phyloP scores from a whole-genome alignment of 2,113 vertebrate species.

The Podarcis cretensis region DNA sequence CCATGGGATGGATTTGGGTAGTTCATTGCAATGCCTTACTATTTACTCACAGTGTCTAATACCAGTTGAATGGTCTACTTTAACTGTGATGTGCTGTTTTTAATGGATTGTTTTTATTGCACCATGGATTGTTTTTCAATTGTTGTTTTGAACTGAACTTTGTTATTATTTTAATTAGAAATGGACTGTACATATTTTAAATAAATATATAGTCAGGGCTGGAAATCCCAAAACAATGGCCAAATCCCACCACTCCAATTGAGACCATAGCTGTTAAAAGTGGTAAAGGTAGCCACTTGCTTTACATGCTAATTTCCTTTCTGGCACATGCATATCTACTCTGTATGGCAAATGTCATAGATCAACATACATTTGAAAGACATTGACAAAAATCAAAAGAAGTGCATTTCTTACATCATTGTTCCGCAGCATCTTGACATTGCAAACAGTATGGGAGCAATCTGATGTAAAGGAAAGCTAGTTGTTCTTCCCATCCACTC shows the following conservation, averaged over 20 bases:
- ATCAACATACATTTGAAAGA: not conserved
- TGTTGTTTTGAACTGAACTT: no score
- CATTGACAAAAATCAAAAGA: not conserved
- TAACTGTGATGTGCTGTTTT: no score
- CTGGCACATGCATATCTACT: no score
- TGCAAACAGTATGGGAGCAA: not conserved
- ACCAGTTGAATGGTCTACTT: no score
- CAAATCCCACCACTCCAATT: not conserved
- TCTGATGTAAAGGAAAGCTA: not conserved
- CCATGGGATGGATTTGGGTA: no score
- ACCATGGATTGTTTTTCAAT: no score
- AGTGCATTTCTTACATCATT: not conserved
- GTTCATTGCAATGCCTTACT: no score
- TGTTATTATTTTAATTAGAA: no score
- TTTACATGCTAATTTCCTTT: not conserved
- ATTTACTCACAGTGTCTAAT: no score
- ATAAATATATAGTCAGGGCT: not conserved
- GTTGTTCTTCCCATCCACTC: not conserved
- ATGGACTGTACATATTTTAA: no score
- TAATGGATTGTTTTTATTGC: no score
- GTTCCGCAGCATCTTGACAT: not conserved
- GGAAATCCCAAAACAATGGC: not conserved
- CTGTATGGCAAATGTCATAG: no score
- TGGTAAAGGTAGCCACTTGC: not conserved
- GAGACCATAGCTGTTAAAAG: not conserved